phyloP scores from a whole-genome alignment of 2,888 invertebrate species.

The Eristalinus sepulchralis region DNA sequence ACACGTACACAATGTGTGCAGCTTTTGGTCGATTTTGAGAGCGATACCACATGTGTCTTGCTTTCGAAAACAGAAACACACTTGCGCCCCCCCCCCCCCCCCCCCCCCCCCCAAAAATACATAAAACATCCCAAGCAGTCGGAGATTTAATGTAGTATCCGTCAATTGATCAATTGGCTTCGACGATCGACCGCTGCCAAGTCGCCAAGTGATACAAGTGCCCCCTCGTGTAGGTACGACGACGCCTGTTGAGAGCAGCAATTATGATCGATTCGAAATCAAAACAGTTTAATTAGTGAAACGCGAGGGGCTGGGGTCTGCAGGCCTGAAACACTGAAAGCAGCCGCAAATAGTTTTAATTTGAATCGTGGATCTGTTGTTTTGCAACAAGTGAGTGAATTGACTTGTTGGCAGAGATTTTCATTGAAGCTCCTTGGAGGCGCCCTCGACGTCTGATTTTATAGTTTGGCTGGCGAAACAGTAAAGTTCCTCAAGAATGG shows the following conservation, averaged over 20 bases:
- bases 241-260: constrained; percentile 34
- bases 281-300: constrained; percentile 57
- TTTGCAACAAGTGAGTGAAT: background rate
- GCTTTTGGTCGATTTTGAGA: background rate
- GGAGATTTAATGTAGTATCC: constrained; percentile 21
- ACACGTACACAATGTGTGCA: background rate
- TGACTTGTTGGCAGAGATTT: background rate
- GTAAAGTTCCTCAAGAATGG: no score
- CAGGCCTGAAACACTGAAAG: background rate
- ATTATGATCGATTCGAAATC: constrained; percentile 57
- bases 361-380: constrained; percentile 2
- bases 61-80: background rate
- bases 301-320: background rate
- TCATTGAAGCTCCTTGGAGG: background rate
- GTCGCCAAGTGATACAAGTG: background rate
- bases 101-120: no score
- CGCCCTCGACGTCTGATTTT: no score
- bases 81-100: background rate
- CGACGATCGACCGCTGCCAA: constrained; percentile 6
- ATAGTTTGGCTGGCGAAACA: no score
- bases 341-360: background rate
- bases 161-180: constrained; percentile 45
- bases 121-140: constrained; percentile 17
- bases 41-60: constrained; percentile 18
- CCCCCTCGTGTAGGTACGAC: background rate